A percentile compares a stretch with the other conserved stretches of the same genome.
Conservation (phyloP, 2,888 invertebrate genomes). For the Drosophila fungiperda region DNA sequence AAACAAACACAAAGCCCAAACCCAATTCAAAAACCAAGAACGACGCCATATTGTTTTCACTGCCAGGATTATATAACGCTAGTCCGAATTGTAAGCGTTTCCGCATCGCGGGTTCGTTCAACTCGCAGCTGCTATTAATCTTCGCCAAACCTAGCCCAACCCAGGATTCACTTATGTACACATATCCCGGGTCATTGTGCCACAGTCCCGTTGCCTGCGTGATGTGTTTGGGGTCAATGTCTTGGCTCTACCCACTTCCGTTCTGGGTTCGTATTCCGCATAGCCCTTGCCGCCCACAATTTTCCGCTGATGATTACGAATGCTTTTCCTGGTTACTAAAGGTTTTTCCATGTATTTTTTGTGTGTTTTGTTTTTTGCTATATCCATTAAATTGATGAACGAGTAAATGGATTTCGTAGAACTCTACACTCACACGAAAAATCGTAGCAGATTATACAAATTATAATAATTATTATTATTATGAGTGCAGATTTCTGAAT, state of each 20-base stretch:
- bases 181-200: conserved; percentile 57
- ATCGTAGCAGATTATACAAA: not conserved
- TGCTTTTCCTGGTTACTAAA: conserved; percentile 3
- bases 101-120: conserved; percentile 64
- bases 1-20: conserved; percentile 7
- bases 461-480: no score
- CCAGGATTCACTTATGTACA: conserved; percentile 16
- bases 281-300: not conserved
- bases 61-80: conserved; percentile 57
- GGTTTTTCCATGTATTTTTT: not conserved
- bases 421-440: not conserved
- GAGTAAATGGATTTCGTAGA: conserved; percentile 43
- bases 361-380: conserved; percentile 5
- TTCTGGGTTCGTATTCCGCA: conserved; percentile 11
- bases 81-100: conserved; percentile 29
- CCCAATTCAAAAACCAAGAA: conserved; percentile 11
- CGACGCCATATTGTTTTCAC: conserved; percentile 56
- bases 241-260: conserved; percentile 46
- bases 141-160: conserved; percentile 37
- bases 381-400: conserved; percentile 70
- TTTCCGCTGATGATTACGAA: conserved; percentile 53
- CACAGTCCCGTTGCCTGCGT: conserved; percentile 39
- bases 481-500: not conserved
- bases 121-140: conserved; percentile 66
- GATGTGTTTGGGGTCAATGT: conserved; percentile 62